Evolutionary conservation across 2,888 invertebrate genomes (phyloP).

Genomic region (Ganaspis brasiliensis): DNA sequence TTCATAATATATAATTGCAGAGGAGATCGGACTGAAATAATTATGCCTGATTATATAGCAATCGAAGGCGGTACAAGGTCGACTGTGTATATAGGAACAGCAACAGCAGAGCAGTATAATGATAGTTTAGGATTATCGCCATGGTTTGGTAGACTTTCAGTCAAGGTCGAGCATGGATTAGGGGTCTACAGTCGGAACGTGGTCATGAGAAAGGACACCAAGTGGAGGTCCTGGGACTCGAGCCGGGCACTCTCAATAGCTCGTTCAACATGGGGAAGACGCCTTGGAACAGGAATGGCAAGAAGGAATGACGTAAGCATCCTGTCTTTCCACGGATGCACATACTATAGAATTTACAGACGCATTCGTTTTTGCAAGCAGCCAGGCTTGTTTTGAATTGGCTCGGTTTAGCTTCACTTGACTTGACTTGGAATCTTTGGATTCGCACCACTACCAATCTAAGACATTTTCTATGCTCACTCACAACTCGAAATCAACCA

Average conservation of each 20-base stretch:
- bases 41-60: constrained; percentile 31
- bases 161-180: constrained; percentile 30
- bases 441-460: not conserved
- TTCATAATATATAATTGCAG: constrained; percentile 26
- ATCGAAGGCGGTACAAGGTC: constrained; percentile 40
- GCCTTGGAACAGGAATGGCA: constrained; percentile 20
- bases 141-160: constrained; percentile 17
- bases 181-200: constrained; percentile 29
- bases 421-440: constrained; percentile 16
- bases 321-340: constrained; percentile 38
- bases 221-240: not conserved
- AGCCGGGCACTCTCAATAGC: not conserved
- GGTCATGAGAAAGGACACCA: constrained; percentile 16
- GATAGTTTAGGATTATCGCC: constrained; percentile 31
- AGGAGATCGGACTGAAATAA: constrained; percentile 21
- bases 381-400: not conserved
- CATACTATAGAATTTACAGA: constrained; percentile 18
- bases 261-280: not conserved
- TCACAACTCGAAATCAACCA: not conserved
- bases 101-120: not conserved
- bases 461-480: not conserved
- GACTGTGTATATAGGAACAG: constrained; percentile 30
- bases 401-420: not conserved
- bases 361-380: constrained; percentile 17
- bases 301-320: constrained; percentile 32